Base-by-base conservation (phyloP, 2,797 vertebrate species). In the Sphenodon punctatus region DNA sequence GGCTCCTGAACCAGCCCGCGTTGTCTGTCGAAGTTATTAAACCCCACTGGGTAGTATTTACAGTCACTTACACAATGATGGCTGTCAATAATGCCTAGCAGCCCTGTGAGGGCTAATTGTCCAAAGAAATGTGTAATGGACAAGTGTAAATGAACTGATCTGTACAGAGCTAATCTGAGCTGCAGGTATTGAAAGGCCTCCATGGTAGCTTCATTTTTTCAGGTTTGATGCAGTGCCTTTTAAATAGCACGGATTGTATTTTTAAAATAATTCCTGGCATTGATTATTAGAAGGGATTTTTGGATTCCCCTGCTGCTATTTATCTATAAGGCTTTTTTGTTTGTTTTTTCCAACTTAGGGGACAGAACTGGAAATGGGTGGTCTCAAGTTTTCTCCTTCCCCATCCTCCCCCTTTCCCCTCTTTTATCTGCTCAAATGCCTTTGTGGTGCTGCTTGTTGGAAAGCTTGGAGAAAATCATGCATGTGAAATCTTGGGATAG, bases 11-110 rank as follows among this genome's bases (percentile, higher is more conserved):
- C 48, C 76, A 89, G 90, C 85, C 79, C 89, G 60, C 85, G 60
- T 78, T 36, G 16, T 65, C 85, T 85, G 95, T 69, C 88, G 69
- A 69, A 46, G 82, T 86, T 84, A 84, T 95, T 93, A 86, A 55
- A 2, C 42, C 70, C 89, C 10, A 16, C 3, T 92, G 83, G 70
- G 75, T 86, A 75, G 90, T 90, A 82, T 92, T 95, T 82, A 91
- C 77, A 69, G 43, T 91, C 61, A 42, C 89, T 95, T 87, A 88
- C 87, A 78, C 74, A 78, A 65, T 81, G 25, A 69, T 85, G 82
- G 66, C 79, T 77, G 89, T 91, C 88, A 77, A 82, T 75, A 46
- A 75, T 80, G 72, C 39, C 78, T 72, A 48, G 69, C 92, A 88
- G 83, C 53, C 25, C 74, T 34, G 79, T 36, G 70, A 89, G 66